Evolutionary conservation across 2,888 invertebrate genomes (phyloP).

Genomic region (Trissolcus brochymenae): DNA sequence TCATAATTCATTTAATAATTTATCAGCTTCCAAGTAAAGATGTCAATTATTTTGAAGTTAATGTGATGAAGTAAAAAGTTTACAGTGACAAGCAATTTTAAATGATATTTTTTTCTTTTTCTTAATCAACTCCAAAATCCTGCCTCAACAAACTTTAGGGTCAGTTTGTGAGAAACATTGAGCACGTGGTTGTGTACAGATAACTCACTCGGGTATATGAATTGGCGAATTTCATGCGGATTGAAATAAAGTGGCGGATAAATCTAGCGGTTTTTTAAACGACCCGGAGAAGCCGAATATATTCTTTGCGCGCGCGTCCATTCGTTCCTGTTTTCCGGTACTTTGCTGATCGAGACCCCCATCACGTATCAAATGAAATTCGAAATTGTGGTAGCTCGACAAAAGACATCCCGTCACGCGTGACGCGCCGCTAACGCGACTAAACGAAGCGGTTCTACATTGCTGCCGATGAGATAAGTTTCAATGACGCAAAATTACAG

Average conservation of each 20-base stretch:
- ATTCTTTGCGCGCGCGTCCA: slow-evolving; percentile 47
- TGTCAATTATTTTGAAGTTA: too few species aligned
- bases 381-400: slow-evolving; percentile 56
- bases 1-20: too few species aligned
- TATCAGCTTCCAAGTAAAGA: too few species aligned
- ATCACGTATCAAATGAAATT: slow-evolving; percentile 60
- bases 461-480: slow-evolving; percentile 45
- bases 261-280: slow-evolving; percentile 42
- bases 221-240: slow-evolving; percentile 29
- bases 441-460: slow-evolving; percentile 45
- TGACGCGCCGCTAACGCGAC: slow-evolving; percentile 51
- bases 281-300: slow-evolving; percentile 29
- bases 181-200: slow-evolving; percentile 2
- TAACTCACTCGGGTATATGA: slow-evolving; percentile 16
- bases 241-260: slow-evolving; percentile 54
- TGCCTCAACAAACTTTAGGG: too few species aligned
- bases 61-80: too few species aligned
- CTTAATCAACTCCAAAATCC: too few species aligned
- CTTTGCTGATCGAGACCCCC: slow-evolving; percentile 51
- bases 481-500: slow-evolving; percentile 34
- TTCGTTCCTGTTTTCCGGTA: slow-evolving; percentile 55
- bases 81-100: too few species aligned
- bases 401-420: slow-evolving; percentile 58
- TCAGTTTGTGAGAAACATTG: neutral
- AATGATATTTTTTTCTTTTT: too few species aligned